These are phyloP conservation scores for Alca torda DNA, from an alignment of 2,797 vertebrate species.

Conservation along the genomic window DNA sequence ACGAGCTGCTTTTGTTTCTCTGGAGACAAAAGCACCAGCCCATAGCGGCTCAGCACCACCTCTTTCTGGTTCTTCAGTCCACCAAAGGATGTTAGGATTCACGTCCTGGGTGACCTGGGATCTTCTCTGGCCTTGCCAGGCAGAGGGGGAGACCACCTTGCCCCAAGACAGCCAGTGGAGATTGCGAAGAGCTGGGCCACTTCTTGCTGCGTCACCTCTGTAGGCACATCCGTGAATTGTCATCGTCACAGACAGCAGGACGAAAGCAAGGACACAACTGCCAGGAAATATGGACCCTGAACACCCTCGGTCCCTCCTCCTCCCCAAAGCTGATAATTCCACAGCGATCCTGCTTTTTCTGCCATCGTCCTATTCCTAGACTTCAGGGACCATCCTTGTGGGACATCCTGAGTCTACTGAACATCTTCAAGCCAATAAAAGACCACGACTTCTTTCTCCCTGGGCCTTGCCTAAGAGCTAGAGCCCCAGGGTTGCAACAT, in stretches of 20 bases:
- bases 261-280: background rate
- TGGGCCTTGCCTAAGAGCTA: background rate
- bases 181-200: background rate
- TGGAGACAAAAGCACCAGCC: background rate
- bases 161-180: background rate
- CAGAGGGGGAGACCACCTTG: background rate
- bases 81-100: background rate
- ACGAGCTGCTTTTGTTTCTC: background rate
- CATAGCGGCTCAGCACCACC: background rate
- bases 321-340: background rate
- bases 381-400: background rate
- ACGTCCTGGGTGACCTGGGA: background rate
- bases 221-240: background rate
- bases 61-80: background rate
- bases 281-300: background rate
- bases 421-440: background rate
- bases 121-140: background rate
- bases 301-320: background rate
- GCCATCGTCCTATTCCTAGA: background rate
- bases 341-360: background rate
- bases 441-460: background rate
- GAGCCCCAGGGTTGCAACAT: background rate
- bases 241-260: background rate
- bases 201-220: background rate
- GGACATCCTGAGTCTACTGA: background rate